These are phyloP conservation scores for Anseranas semipalmata DNA, from an alignment of 2,113 vertebrate genomes.

Conservation along the genomic window DNA sequence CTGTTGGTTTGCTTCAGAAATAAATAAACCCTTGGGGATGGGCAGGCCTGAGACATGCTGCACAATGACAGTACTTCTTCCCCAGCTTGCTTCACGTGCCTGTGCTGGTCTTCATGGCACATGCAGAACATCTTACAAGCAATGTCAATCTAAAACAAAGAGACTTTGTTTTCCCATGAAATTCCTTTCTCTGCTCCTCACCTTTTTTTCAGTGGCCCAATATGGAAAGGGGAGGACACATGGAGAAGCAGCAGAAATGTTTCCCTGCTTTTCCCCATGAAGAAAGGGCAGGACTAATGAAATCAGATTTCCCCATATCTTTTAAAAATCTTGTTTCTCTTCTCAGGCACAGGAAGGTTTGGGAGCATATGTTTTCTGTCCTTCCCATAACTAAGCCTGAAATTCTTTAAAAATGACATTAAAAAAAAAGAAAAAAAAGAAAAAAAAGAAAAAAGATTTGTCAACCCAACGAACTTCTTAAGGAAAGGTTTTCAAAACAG, in stretches of 20 bases:
- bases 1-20: not conserved
- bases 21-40: not conserved
- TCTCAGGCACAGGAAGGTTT: not conserved
- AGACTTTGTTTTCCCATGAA: not conserved
- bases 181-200: not conserved
- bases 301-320: not conserved
- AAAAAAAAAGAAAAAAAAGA: too few species aligned
- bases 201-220: not conserved
- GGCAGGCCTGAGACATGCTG: fast-evolving
- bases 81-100: fast-evolving
- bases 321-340: not conserved
- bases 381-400: not conserved
- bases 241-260: not conserved
- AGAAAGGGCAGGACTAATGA: not conserved
- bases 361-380: not conserved
- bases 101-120: not conserved
- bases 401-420: not conserved
- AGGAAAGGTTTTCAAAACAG: not conserved
- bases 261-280: not conserved
- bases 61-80: not conserved
- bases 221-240: not conserved
- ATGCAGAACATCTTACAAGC: not conserved
- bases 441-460: too few species aligned
- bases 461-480: not conserved
- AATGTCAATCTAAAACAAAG: not conserved